phyloP scores from a whole-genome alignment of 2,797 vertebrate species.

The Crenuchus spilurus region DNA sequence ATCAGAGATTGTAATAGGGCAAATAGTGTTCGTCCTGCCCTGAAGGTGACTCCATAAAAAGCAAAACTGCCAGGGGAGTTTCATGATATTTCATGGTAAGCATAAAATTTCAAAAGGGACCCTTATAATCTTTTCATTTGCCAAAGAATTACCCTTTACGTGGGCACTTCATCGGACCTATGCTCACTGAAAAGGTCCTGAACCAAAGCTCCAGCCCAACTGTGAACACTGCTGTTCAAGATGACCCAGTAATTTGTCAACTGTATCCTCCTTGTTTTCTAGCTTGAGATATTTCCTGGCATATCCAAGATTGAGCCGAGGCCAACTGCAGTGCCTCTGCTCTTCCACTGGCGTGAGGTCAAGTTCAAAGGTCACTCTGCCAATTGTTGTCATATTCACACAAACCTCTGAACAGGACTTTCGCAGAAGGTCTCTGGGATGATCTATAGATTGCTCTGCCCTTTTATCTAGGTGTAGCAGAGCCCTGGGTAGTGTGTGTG shows the following conservation, averaged over 20 bases:
- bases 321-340: slow-evolving; percentile 87
- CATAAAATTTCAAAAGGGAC: not conserved
- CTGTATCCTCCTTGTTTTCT: slow-evolving; percentile 83
- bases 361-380: slow-evolving; percentile 61
- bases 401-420: slow-evolving; percentile 67
- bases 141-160: slow-evolving; percentile 13
- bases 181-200: slow-evolving; percentile 73
- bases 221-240: slow-evolving; percentile 70
- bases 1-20: slow-evolving; percentile 17
- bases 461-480: slow-evolving; percentile 22
- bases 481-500: slow-evolving; percentile 15
- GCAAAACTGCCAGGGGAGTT: slow-evolving; percentile 43
- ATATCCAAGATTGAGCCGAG: slow-evolving; percentile 81
- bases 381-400: slow-evolving; percentile 71
- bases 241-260: slow-evolving; percentile 78
- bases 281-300: slow-evolving; percentile 83
- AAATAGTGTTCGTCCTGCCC: slow-evolving; percentile 14
- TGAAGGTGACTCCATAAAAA: slow-evolving; percentile 29
- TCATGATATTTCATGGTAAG: not conserved
- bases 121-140: not conserved
- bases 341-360: slow-evolving; percentile 71
- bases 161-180: slow-evolving; percentile 1
- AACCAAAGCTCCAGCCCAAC: slow-evolving; percentile 71
- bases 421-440: slow-evolving; percentile 5
- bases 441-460: not conserved